Conservation (phyloP, 2,113 vertebrate genomes). For the Aldabrachelys gigantea region DNA sequence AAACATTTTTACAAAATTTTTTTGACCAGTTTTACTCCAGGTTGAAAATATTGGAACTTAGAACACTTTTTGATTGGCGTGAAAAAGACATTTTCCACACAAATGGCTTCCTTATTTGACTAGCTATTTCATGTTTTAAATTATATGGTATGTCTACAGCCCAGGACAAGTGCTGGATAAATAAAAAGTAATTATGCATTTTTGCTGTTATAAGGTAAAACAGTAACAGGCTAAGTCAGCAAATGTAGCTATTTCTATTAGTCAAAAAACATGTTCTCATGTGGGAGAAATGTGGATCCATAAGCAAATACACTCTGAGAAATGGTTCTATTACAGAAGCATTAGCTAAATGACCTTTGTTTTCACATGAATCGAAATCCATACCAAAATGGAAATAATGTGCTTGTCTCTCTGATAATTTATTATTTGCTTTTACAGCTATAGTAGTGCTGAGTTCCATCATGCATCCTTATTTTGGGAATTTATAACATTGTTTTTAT, state of each 20-base stretch:
- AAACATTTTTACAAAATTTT: background rate
- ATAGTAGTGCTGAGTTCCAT: background rate
- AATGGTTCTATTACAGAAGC: background rate
- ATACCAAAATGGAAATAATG: background rate
- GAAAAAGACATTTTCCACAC: background rate
- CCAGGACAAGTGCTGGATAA: background rate
- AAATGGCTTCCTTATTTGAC: background rate
- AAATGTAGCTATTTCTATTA: background rate
- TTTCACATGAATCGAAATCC: background rate
- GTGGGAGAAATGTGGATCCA: background rate
- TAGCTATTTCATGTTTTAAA: background rate
- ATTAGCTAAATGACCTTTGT: accelerated
- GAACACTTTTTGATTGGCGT: background rate
- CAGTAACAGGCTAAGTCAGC: background rate
- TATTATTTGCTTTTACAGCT: conserved; percentile 8
- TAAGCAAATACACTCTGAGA: background rate
- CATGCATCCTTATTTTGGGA: background rate
- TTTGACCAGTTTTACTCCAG: background rate
- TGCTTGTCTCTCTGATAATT: background rate
- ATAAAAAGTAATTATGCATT: background rate
- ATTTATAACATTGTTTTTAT: background rate
- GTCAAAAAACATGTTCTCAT: background rate
- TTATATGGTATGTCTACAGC: background rate
- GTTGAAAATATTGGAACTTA: background rate
- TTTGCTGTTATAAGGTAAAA: background rate